Evolutionary conservation across 2,888 invertebrate genomes (phyloP), one percentile per base, ranked within the genome.

Genomic region (Agonopterix alstromeriana): DNA sequence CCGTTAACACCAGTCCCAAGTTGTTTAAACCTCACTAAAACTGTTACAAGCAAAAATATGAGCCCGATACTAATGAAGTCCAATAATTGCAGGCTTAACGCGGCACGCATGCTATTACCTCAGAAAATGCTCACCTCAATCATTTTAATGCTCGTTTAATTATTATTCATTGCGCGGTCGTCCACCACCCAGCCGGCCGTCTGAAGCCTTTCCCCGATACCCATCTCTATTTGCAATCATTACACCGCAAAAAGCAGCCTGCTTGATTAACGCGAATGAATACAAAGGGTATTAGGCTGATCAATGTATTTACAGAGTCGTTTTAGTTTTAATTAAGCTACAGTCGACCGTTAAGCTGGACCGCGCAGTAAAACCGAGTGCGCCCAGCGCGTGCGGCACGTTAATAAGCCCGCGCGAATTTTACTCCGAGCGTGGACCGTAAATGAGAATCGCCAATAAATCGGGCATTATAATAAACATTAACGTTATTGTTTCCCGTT

Each of bases 391-490:
- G 68, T 71, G 68, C 70, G 71, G 65, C 67, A 66, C 71, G 76
- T 71, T 82, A 78, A 82, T 82, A 80, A 78, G 75, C 79, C 66
- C 57, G 71, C 63, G 70, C 51, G 49, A 77, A 75, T 83, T 78
- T 77, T 72, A 77, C 77, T 72, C 68, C 63, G 58, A 65, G 60
- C 69, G 69, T 63, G 63, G 63, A 66, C 75, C 73, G 70, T 82
- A 81, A 85, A 84, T 81, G 82, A 73, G 79, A 80, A 87, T 82
- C 74, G 73, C 77, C 78, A 78, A 83, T 86, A 84, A 88, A 87
- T 84, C 78, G 82, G 75, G 65, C 78, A 80, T 86, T 84, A 87
- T 86, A 85, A 85, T 86, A 79, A 84, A 81, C 82, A 81, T 83
- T 82, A 83, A 74, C 79, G 77, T 83, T 84, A 86, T 84, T 83